Evolutionary conservation across 2,113 vertebrate species (phyloP), one percentile per base, ranked within the genome.

Genomic region (Tragelaphus strepsiceros): DNA sequence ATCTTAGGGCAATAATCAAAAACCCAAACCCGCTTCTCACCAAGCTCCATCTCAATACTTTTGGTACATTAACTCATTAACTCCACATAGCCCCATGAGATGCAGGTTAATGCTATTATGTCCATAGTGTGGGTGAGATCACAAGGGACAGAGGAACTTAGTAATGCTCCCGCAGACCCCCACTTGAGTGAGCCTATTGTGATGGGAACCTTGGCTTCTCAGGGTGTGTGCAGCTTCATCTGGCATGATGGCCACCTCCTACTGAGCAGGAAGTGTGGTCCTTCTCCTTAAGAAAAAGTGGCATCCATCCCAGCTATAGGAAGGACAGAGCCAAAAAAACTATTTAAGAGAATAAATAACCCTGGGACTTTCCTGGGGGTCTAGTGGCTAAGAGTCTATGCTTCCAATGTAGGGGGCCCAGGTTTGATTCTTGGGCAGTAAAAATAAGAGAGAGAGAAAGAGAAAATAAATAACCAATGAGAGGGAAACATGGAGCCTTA

Each of bases 161-260:
- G 3, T 0, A 7, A 53, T 13, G 43, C 64, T 7, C 39, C 32
- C 2, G 0, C 5, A 7, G 19, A 4, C 7, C 17, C 3, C 11
- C 2, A 13, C 51, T 28, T 28, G 22, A n/a, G 6, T 1, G 19
- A 8, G 21, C 12, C 3, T 8, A 30, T 28, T 61, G 1, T 13
- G 71, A 28, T 0, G 0, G 7, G 2, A 19, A 30, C n/a, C 14
- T 6, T 1, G 28, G 24, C 53, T 59, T 81, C 82, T 54, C 12
- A 8, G 21, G 4, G 7, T 7, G 8, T 11, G 8, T 13, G 32
- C 2, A 0, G 15, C 26, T 28, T 54, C 0, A 0, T 51, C 43
- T 2, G 13, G 24, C 11, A 4, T 5, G 19, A 21, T 0, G 0
- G 16, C 12, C 22, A 6, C 35, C 1, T 0, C 22, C 39, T 30